phyloP scores from a whole-genome alignment of 2,797 vertebrate species.

The Pangasius mekongensis region DNA sequence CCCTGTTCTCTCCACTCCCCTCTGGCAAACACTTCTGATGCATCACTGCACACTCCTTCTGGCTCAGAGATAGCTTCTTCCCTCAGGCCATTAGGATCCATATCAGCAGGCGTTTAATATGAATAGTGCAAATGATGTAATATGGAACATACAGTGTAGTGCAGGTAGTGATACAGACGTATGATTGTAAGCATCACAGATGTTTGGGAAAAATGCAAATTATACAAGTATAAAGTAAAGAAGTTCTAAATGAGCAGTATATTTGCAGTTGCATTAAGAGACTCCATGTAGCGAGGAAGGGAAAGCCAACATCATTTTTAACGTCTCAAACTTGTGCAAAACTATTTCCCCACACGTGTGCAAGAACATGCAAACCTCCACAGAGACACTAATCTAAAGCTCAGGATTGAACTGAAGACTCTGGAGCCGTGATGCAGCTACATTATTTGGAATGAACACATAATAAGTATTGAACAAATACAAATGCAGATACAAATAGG shows the following conservation, averaged over 20 bases:
- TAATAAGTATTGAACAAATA: not conserved
- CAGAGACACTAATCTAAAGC: not conserved
- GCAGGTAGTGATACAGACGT: too few relatives aligned
- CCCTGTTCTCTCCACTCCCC: not conserved
- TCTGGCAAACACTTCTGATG: not conserved
- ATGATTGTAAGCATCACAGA: too few relatives aligned
- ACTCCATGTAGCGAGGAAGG: too few relatives aligned
- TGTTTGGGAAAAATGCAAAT: too few relatives aligned
- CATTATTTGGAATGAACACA: not conserved
- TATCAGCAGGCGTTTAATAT: too few relatives aligned
- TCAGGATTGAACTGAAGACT: not conserved
- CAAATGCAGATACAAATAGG: not conserved
- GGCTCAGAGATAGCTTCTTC: not conserved
- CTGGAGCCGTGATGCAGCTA: not conserved
- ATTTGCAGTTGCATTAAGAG: too few relatives aligned
- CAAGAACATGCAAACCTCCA: not conserved
- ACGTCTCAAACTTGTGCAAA: not conserved
- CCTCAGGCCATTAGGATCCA: not conserved
- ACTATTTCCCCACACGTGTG: not conserved
- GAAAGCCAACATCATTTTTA: too few relatives aligned
- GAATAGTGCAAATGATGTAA: too few relatives aligned
- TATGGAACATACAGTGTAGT: too few relatives aligned
- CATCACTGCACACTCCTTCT: not conserved
- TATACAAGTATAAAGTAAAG: too few relatives aligned
- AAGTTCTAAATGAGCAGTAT: too few relatives aligned